Evolutionary conservation across 2,888 invertebrate genomes (phyloP).

Genomic region (Apamea sordens): DNA sequence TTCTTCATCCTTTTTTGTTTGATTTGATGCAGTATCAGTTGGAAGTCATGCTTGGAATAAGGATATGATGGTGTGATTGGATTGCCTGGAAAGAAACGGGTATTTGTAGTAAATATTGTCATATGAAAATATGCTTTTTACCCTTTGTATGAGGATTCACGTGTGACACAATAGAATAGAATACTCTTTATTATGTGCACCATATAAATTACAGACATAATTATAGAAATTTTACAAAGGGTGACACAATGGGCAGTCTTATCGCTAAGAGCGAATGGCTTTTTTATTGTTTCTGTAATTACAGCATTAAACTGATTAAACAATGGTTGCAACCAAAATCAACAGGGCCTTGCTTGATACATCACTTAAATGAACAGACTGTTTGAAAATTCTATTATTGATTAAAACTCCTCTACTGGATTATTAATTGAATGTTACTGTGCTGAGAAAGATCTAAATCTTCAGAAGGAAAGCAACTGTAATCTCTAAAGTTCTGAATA

Average conservation of each 20-base stretch:
- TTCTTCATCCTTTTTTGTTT: constrained; percentile 80
- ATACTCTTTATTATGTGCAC: too few species aligned
- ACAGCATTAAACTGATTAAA: neutral
- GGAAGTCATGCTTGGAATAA: constrained; percentile 88
- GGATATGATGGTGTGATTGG: constrained; percentile 82
- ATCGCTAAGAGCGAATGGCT: too few species aligned
- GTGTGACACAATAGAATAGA: neutral
- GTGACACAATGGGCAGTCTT: too few species aligned
- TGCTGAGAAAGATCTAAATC: neutral
- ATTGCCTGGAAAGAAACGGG: constrained; percentile 75
- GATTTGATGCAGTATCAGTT: constrained; percentile 85
- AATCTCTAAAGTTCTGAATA: neutral
- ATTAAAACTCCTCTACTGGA: neutral
- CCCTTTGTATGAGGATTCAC: neutral
- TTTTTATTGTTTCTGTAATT: too few species aligned
- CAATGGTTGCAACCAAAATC: neutral
- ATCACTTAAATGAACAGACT: neutral
- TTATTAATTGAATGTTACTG: neutral
- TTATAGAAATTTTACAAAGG: too few species aligned
- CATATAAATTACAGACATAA: too few species aligned
- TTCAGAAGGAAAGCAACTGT: neutral
- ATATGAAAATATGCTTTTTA: neutral
- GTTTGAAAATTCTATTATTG: neutral
- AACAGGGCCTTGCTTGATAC: neutral
- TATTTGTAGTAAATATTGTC: constrained; percentile 5